Evolutionary conservation across 2,797 vertebrate genomes (phyloP).

Genomic region (Sparidentex hasta): DNA sequence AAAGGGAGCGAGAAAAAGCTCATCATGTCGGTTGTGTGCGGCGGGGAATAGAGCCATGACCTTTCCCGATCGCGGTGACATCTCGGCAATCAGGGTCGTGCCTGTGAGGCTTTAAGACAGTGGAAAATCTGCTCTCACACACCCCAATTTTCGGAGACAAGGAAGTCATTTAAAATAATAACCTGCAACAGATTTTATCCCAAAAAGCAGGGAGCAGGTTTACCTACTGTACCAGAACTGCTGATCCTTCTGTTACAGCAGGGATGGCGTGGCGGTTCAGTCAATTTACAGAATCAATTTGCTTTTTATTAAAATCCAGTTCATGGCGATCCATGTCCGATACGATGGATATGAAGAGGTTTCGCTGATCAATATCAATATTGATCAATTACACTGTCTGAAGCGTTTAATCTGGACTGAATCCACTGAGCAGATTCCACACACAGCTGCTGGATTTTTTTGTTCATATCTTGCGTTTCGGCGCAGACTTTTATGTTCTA

Average conservation of each 20-base stretch:
- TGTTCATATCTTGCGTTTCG: neutral
- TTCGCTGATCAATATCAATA: constrained; percentile 46
- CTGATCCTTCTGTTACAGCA: constrained; percentile 13
- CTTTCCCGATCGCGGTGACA: constrained; percentile 53
- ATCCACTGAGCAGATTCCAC: constrained; percentile 15
- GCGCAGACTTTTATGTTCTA: constrained; percentile 12
- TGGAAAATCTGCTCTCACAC: constrained; percentile 39
- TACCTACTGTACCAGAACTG: constrained; percentile 18
- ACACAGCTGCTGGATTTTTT: neutral
- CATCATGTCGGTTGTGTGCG: constrained; percentile 46
- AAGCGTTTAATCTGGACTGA: constrained; percentile 38
- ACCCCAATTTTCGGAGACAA: constrained; percentile 23
- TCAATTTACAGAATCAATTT: constrained; percentile 55
- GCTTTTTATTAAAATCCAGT: constrained; percentile 57
- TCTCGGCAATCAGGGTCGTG: constrained; percentile 35
- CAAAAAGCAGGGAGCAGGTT: constrained; percentile 9
- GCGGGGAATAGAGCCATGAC: constrained; percentile 59
- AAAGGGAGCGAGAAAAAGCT: constrained; percentile 29
- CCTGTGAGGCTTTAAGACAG: constrained; percentile 30
- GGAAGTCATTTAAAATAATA: constrained; percentile 43
- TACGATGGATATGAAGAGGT: constrained; percentile 52
- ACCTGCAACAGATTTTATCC: constrained; percentile 17
- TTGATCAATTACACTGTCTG: constrained; percentile 41
- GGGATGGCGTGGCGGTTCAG: constrained; percentile 24
- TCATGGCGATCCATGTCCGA: constrained; percentile 14